Evolutionary conservation across 35 echinoderm and acorn worm species (phyloP).

Genomic region (Strongylocentrotus purpuratus): DNA sequence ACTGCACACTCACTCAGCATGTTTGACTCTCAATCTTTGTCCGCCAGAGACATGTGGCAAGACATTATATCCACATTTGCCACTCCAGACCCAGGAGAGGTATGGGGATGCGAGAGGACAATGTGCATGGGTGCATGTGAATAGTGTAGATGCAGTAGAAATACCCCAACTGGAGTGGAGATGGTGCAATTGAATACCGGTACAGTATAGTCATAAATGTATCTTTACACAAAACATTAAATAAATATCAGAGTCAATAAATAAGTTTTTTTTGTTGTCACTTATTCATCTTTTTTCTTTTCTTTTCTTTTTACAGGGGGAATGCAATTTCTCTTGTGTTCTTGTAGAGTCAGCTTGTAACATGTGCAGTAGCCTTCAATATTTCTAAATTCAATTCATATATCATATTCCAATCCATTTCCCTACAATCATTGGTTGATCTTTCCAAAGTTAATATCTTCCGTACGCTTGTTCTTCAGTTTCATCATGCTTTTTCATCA

Average conservation of each 20-base stretch:
- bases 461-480: background rate
- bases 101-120: background rate
- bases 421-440: background rate
- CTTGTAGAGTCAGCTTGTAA: too few relatives aligned
- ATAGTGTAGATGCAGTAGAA: background rate
- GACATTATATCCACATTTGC: background rate
- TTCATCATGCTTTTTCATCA: background rate
- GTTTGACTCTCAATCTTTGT: background rate
- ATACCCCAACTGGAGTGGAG: background rate
- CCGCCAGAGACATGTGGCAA: background rate
- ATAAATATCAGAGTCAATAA: too few relatives aligned
- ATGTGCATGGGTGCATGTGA: background rate
- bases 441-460: background rate
- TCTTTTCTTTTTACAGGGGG: too few relatives aligned
- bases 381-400: too few relatives aligned
- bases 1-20: background rate
- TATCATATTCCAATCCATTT: too few relatives aligned
- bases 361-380: too few relatives aligned
- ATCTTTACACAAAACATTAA: too few relatives aligned
- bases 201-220: background rate
- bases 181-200: background rate
- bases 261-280: too few relatives aligned
- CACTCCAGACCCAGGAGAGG: background rate
- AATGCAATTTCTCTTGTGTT: too few relatives aligned
- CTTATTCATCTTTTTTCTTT: background rate